Evolutionary conservation across 2,113 vertebrate genomes (phyloP).

Genomic region (Coturnix japonica): DNA sequence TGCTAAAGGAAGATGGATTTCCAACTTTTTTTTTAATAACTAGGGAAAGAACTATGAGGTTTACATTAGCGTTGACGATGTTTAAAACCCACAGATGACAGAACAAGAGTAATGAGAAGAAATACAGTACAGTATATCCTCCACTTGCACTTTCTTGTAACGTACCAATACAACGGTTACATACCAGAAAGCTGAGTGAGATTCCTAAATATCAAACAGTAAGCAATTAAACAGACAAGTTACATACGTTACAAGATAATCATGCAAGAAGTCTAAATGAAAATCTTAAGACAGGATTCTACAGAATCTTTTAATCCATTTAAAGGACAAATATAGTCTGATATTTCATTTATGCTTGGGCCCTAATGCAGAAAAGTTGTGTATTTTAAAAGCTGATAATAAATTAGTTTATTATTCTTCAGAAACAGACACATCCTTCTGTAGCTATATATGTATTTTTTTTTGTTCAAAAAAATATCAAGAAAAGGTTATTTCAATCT

Average conservation of each 20-base stretch:
- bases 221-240: neutral
- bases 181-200: neutral
- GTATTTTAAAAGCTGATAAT: neutral
- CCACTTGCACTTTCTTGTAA: neutral
- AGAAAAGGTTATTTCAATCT: neutral
- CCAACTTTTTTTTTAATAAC: neutral
- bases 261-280: neutral
- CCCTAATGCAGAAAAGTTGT: neutral
- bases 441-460: neutral
- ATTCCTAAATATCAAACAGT: neutral
- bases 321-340: neutral
- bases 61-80: neutral
- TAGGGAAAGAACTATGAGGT: neutral
- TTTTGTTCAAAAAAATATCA: neutral
- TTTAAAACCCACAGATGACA: neutral
- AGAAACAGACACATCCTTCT: neutral
- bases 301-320: neutral
- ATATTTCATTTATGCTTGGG: neutral
- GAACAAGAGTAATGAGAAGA: neutral
- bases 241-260: neutral
- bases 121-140: neutral
- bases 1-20: neutral
- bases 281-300: neutral
- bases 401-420: neutral
- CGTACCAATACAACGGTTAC: neutral